These are phyloP conservation scores for Eristalinus sepulchralis DNA, from an alignment of 2,888 invertebrate genomes.

Conservation along the genomic window DNA sequence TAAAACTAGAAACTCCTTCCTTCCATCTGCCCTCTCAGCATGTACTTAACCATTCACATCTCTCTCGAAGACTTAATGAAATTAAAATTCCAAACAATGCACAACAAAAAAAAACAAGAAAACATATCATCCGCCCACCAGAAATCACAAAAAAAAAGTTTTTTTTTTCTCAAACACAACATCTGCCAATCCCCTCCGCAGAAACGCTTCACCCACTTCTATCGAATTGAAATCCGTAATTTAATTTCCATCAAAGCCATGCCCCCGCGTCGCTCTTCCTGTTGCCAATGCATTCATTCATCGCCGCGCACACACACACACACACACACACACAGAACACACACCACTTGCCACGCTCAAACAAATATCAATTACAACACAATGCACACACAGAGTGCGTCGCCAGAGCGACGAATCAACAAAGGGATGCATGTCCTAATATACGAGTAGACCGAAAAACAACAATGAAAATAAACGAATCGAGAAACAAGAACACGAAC, in stretches of 20 bases:
- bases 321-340: no score
- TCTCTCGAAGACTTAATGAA: not conserved
- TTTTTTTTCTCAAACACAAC: slow-evolving; percentile 12
- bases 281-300: not conserved
- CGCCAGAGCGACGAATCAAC: slow-evolving; percentile 53
- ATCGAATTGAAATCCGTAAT: slow-evolving; percentile 52
- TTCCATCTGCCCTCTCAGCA: not conserved
- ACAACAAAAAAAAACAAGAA: not conserved
- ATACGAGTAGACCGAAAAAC: slow-evolving; percentile 44
- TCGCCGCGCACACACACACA: not conserved
- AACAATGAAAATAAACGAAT: slow-evolving; percentile 52
- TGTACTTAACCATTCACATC: not conserved
- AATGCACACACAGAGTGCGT: slow-evolving; percentile 54
- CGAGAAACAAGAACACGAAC: slow-evolving; percentile 2
- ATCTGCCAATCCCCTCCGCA: slow-evolving; percentile 51
- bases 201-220: slow-evolving; percentile 50
- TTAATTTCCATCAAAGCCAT: slow-evolving; percentile 52
- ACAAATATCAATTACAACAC: slow-evolving; percentile 71
- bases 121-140: slow-evolving; percentile 36
- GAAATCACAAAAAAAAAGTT: not conserved
- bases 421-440: slow-evolving; percentile 56
- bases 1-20: not conserved
- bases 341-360: slow-evolving; percentile 28
- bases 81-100: not conserved
- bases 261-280: slow-evolving; percentile 10